phyloP scores from a whole-genome alignment of 2,797 vertebrate species.

The Parambassis ranga region DNA sequence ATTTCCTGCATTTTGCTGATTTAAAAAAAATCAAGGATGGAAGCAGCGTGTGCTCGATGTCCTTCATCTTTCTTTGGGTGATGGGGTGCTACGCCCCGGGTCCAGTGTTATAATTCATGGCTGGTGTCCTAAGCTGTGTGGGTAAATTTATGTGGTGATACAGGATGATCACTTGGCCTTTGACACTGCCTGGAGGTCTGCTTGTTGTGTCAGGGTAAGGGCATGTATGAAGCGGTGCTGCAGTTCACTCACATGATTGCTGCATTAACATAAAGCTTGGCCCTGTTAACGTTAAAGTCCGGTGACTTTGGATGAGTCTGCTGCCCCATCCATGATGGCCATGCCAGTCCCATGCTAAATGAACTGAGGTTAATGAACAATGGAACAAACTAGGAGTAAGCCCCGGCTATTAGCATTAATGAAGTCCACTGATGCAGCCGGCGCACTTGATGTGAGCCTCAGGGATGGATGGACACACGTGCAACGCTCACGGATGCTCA shows the following conservation, averaged over 20 bases:
- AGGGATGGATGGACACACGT: slow-evolving; percentile 42
- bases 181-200: background rate
- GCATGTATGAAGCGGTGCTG: too few relatives aligned
- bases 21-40: too few relatives aligned
- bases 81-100: too few relatives aligned
- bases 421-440: slow-evolving; percentile 62
- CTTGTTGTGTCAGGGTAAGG: background rate
- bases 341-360: slow-evolving; percentile 29
- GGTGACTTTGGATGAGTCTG: slow-evolving; percentile 13
- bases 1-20: too few relatives aligned
- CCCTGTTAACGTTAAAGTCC: background rate
- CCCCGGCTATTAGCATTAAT: slow-evolving; percentile 61
- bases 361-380: slow-evolving; percentile 60
- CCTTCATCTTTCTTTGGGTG: too few relatives aligned
- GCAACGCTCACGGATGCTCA: slow-evolving; percentile 14
- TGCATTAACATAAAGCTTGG: background rate
- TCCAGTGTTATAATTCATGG: too few relatives aligned
- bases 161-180: background rate
- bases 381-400: slow-evolving; percentile 47
- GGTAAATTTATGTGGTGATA: too few relatives aligned
- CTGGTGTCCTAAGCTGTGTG: too few relatives aligned
- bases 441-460: slow-evolving; percentile 45
- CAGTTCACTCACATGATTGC: background rate
- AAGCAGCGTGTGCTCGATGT: too few relatives aligned
- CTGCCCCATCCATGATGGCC: background rate